These are phyloP conservation scores for Elymnias hypermnestra DNA, from an alignment of 1,140 invertebrate species.

Conservation along the genomic window DNA sequence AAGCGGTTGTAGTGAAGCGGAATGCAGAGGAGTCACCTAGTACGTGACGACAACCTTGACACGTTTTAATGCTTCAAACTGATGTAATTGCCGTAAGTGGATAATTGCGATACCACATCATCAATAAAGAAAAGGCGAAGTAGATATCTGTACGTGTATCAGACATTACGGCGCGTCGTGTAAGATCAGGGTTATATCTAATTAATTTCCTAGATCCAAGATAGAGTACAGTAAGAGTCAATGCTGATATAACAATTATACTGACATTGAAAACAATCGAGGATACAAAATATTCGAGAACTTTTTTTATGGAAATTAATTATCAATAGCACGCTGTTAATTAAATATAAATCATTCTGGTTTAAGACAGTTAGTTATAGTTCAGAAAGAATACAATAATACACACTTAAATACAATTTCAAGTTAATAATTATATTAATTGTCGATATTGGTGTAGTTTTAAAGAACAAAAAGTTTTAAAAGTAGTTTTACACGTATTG, in stretches of 20 bases:
- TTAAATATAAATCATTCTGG: too few species aligned
- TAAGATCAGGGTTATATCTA: conserved; percentile 41
- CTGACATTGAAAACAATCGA: conserved; percentile 10
- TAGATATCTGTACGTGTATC: conserved; percentile 31
- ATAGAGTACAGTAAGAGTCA: conserved; percentile 10
- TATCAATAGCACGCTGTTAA: too few species aligned
- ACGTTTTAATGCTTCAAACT: conserved; percentile 36
- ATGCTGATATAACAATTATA: conserved; percentile 1
- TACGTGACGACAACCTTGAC: conserved; percentile 46
- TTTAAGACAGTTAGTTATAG: too few species aligned
- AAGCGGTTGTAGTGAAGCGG: conserved; percentile 48
- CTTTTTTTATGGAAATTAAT: neutral
- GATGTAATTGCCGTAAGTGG: conserved; percentile 37
- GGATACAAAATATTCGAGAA: too few species aligned
- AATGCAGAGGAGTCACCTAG: conserved; percentile 31
- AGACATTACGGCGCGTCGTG: conserved; percentile 33
- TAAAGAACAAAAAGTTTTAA: too few species aligned
- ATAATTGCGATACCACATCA: conserved; percentile 43
- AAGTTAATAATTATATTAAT: too few species aligned
- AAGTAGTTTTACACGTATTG: too few species aligned
- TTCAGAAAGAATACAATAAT: too few species aligned
- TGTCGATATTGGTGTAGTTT: too few species aligned
- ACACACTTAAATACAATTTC: too few species aligned
- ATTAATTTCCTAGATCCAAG: conserved; percentile 37
- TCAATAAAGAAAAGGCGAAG: conserved; percentile 38